Conservation (phyloP, 2,113 vertebrate species). For the Benitochromis conjunctus region DNA sequence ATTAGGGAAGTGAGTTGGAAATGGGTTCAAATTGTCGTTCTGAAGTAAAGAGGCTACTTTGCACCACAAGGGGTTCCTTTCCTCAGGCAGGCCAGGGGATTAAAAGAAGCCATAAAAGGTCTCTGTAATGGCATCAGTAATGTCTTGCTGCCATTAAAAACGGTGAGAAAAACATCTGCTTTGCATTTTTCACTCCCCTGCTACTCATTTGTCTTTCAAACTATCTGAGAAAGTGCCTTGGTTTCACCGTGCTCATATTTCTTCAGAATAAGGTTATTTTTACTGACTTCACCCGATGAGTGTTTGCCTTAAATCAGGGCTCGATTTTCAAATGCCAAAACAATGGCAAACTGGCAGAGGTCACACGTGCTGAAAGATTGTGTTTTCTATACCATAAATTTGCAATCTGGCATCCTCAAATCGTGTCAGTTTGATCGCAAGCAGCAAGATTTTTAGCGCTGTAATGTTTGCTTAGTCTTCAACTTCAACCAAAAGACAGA, state of each 20-base stretch:
- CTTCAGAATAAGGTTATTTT: conserved; percentile 42
- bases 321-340: conserved; percentile 14
- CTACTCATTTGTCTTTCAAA: conserved; percentile 70
- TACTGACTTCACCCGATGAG: conserved; percentile 30
- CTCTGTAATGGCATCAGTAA: conserved; percentile 94
- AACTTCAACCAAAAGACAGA: not conserved
- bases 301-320: not conserved
- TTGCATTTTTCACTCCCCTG: conserved; percentile 76
- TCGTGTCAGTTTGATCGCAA: not conserved
- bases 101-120: conserved; percentile 93
- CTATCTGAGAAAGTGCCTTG: conserved; percentile 50
- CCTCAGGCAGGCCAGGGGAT: conserved; percentile 79
- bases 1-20: conserved; percentile 91
- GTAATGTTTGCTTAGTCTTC: not conserved
- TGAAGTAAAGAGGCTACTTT: conserved; percentile 88
- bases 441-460: not conserved
- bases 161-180: conserved; percentile 77
- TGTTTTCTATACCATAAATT: not conserved
- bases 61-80: conserved; percentile 91
- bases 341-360: not conserved
- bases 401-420: not conserved
- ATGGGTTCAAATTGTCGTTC: conserved; percentile 92
- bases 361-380: not conserved
- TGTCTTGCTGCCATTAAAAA: conserved; percentile 79
- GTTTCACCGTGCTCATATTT: conserved; percentile 58